Conservation (phyloP, 2,113 vertebrate species). For the Pygathrix nemaeus region DNA sequence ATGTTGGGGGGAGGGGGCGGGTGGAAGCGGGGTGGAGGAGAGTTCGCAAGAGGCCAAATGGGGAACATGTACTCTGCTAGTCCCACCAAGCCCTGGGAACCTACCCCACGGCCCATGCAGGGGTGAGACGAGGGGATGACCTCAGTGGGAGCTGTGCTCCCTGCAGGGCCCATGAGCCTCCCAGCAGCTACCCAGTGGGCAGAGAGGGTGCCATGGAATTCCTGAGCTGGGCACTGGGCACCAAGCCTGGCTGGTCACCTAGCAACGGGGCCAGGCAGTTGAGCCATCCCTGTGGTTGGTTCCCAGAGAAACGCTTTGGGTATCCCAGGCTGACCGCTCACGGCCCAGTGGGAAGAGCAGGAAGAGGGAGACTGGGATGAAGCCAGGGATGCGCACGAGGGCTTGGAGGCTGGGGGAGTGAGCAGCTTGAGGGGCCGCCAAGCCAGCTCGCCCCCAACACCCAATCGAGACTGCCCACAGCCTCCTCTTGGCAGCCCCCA, state of each 20-base stretch:
- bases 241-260: neutral
- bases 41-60: neutral
- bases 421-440: neutral
- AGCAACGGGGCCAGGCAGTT: neutral
- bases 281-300: neutral
- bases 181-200: neutral
- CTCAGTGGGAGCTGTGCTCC: accelerated
- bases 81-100: neutral
- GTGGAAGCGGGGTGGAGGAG: neutral
- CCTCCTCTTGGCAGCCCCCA: neutral
- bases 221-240: neutral
- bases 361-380: neutral
- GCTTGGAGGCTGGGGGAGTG: neutral
- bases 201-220: neutral
- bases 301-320: slow-evolving; percentile 38
- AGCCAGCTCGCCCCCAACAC: neutral
- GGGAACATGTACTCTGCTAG: accelerated
- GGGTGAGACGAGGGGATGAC: accelerated
- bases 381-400: neutral
- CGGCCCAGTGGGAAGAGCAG: neutral
- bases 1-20: accelerated
- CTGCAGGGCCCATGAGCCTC: neutral
- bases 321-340: neutral
- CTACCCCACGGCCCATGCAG: accelerated
- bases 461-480: neutral